These are phyloP conservation scores for Salvelinus fontinalis DNA, from an alignment of 2,113 vertebrate species.

Conservation along the genomic window DNA sequence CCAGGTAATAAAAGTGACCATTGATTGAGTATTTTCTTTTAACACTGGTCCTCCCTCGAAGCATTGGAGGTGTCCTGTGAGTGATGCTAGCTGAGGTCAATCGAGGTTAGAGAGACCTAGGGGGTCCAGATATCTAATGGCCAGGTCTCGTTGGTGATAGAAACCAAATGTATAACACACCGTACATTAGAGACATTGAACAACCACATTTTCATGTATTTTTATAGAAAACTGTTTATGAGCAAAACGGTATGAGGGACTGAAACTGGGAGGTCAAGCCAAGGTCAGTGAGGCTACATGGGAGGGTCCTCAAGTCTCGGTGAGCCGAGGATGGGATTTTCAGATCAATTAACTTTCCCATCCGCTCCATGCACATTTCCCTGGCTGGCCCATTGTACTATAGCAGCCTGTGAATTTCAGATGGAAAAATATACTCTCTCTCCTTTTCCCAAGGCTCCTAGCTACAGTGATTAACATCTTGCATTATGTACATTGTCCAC, in stretches of 20 bases:
- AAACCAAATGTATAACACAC: not conserved
- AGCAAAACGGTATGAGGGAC: not conserved
- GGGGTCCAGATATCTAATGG: not conserved
- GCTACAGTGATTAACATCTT: not conserved
- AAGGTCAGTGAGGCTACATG: not conserved
- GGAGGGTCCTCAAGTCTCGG: not conserved
- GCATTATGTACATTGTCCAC: not conserved
- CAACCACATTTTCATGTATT: not conserved
- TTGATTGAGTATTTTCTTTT: too few relatives aligned
- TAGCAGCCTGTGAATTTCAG: too few relatives aligned
- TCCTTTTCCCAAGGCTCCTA: too few relatives aligned
- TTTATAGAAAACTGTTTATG: not conserved
- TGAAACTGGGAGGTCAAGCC: not conserved
- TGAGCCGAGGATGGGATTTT: not conserved
- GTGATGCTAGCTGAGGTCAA: too few relatives aligned
- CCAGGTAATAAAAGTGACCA: not conserved
- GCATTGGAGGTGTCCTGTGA: too few relatives aligned
- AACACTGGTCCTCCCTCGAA: too few relatives aligned
- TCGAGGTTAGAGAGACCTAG: too few relatives aligned
- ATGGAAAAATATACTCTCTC: too few relatives aligned
- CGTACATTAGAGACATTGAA: not conserved
- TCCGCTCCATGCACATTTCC: not conserved
- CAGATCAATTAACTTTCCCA: slow-evolving; percentile 2
- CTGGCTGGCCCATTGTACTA: not conserved
- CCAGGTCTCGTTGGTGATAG: not conserved